Percentiles rank a stretch among this genome's conserved stretches.
Evolutionary conservation across 2,888 invertebrate genomes (phyloP).

Genomic region (Hololepta plana): DNA sequence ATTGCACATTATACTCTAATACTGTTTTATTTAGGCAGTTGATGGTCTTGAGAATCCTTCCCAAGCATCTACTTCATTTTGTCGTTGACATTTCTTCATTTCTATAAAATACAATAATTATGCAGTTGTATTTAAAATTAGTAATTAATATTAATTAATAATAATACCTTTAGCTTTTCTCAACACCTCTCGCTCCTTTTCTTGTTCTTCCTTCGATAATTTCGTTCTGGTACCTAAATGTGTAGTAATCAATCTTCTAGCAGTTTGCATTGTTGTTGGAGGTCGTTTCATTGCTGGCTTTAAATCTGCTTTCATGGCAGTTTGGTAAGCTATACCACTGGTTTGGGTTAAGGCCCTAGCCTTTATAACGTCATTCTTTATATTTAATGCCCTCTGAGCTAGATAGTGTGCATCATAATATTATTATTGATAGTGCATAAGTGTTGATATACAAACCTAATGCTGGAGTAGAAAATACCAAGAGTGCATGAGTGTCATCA

Average conservation of each 20-base stretch:
- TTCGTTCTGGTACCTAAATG: conserved; percentile 22
- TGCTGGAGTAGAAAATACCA: conserved; percentile 21
- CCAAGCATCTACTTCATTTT: conserved; percentile 26
- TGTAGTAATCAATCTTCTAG: conserved; percentile 23
- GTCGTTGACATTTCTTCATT: conserved; percentile 17
- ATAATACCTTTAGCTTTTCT: conserved; percentile 21
- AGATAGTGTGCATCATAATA: conserved; percentile 7
- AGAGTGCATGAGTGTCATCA: conserved; percentile 25
- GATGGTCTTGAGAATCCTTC: conserved; percentile 21
- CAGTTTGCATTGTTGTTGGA: conserved; percentile 24
- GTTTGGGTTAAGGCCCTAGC: conserved; percentile 23
- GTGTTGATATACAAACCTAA: conserved; percentile 17
- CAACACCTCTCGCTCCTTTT: conserved; percentile 20
- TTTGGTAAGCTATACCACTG: conserved; percentile 17
- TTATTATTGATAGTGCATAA: neutral
- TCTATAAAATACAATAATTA: conserved; percentile 15
- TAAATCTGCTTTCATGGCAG: conserved; percentile 20
- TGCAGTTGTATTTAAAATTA: conserved; percentile 1
- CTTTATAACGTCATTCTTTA: conserved; percentile 21
- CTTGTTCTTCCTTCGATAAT: conserved; percentile 20
- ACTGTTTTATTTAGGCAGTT: conserved; percentile 12
- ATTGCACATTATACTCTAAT: no score
- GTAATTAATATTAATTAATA: conserved; percentile 1
- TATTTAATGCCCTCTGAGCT: conserved; percentile 22
- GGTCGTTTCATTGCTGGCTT: conserved; percentile 26